A percentile compares a stretch with the other conserved stretches of the same genome.
phyloP scores from a whole-genome alignment of 2,888 invertebrate genomes.

The Tortrix viridana region DNA sequence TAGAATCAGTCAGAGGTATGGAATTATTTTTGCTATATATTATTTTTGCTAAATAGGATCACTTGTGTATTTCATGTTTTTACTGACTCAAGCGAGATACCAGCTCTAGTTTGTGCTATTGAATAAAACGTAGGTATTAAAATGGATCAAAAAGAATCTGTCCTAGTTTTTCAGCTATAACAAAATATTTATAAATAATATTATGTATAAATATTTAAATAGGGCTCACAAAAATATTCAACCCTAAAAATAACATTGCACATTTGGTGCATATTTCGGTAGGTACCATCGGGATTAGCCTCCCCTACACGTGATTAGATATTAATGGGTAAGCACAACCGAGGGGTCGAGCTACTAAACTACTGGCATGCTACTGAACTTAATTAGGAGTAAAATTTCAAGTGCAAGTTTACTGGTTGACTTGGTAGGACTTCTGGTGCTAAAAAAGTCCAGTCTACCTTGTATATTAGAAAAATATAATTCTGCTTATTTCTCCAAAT shows the following conservation, averaged over 20 bases:
- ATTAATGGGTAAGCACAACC: slow-evolving; percentile 63
- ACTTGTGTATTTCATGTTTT: no score
- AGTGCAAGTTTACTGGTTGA: slow-evolving; percentile 11
- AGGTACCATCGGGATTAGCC: slow-evolving; percentile 47
- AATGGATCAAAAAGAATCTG: no score
- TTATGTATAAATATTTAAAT: not conserved
- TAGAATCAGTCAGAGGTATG: no score
- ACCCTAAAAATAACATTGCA: slow-evolving; percentile 37
- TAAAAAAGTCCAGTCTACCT: no score
- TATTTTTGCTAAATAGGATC: no score
- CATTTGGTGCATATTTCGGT: slow-evolving; percentile 38
- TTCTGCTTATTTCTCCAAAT: not conserved
- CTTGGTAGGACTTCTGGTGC: not conserved
- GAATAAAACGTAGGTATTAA: no score
- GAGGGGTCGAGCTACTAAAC: slow-evolving; percentile 26
- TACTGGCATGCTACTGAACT: slow-evolving; percentile 23
- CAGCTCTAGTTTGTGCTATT: no score
- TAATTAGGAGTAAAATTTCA: slow-evolving; percentile 28
- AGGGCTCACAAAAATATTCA: slow-evolving; percentile 26
- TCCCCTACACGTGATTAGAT: slow-evolving; percentile 61
- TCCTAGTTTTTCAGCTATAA: no score
- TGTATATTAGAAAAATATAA: no score
- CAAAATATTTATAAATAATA: not conserved
- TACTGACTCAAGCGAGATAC: no score
- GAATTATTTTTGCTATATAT: no score